Evolutionary conservation across 2,888 invertebrate genomes (phyloP).

Genomic region (Temnothorax unifasciatus): DNA sequence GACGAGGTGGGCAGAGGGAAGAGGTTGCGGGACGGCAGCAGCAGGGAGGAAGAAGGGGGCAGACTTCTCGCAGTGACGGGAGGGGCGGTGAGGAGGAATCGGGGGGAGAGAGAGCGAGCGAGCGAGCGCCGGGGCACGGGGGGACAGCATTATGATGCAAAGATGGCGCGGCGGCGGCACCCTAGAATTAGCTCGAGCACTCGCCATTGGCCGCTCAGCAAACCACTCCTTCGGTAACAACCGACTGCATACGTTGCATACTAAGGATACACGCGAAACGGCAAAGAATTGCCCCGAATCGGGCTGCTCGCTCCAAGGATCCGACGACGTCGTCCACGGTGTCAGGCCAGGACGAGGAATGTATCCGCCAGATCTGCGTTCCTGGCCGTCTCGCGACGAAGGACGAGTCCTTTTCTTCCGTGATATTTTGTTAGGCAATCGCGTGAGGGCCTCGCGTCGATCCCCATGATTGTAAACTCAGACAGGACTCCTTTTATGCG

Average conservation of each 20-base stretch:
- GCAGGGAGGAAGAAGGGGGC: conserved; percentile 65
- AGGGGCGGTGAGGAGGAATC: conserved; percentile 66
- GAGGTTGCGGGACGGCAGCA: conserved; percentile 62
- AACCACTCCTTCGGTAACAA: conserved; percentile 86
- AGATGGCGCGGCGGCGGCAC: conserved; percentile 86
- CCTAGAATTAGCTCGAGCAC: conserved; percentile 86
- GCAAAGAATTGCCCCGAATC: conserved; percentile 78
- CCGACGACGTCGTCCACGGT: conserved; percentile 65
- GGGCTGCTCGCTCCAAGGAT: conserved; percentile 36
- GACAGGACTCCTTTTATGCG: conserved; percentile 16
- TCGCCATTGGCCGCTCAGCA: conserved; percentile 86
- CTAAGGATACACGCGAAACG: conserved; percentile 85
- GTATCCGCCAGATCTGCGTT: conserved; percentile 9
- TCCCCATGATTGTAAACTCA: conserved; percentile 17
- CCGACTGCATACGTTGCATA: conserved; percentile 86
- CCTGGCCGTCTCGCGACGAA: conserved; percentile 22
- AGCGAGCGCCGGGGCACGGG: conserved; percentile 74
- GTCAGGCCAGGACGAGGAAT: conserved; percentile 31
- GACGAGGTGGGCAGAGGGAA: conserved; percentile 62
- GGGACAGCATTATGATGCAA: conserved; percentile 86
- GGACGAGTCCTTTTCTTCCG: conserved; percentile 17
- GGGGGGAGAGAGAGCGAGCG: conserved; percentile 69
- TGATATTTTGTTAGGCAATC: conserved; percentile 21
- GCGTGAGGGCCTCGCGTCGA: conserved; percentile 10
- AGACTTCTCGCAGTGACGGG: conserved; percentile 72